Evolutionary conservation across 1,140 invertebrate species (phyloP), one percentile per base, ranked within the genome.

Genomic region (Drosophila bocqueti): DNA sequence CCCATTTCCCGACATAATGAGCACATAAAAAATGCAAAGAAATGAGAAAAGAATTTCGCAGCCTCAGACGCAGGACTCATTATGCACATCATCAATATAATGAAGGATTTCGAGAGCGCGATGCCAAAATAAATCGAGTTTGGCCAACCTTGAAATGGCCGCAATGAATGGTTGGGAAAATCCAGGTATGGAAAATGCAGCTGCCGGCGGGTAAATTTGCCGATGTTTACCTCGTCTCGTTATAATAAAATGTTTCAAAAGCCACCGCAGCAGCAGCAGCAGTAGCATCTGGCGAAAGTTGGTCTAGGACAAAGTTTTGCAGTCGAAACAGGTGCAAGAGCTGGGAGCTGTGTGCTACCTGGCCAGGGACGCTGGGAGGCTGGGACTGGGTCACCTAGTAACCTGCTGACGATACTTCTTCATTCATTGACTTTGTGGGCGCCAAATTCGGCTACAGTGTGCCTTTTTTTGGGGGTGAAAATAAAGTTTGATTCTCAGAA

Each of bases 331-430:
- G 38, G 24, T 40, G 43, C 63, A 49, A 31, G 29, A 38, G 40
- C 11, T 36, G 21, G 16, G 29, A 38, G 49, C 69, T 49, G 59
- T 40, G 18, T 45, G 47, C 24, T 34, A 18, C 40, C 71, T 67
- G 71, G 76, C 72, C 81, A 84, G 81, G 60, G 55, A 40, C 43
- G 24, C 46, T 29, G 29, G 29, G 29, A 26, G 36, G 18, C 18
- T 59, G 46, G 63, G 81, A 74, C 79, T 91, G 90, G 89, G 89
- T 91, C 90, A 91, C 90, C 89, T 89, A 91, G 90, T 91, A 91
- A 91, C 89, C 89, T 75, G 89, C 57, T 92, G 89, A 76, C 69
- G 31, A 60, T 73, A 72, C 49, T 73, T 72, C 46, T 52, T 73
- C 67, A 89, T 91, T 85, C 84, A 89, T 90, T 90, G 85, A 90